Percentiles rank a stretch among this genome's conserved stretches.
phyloP scores from a whole-genome alignment of 2,113 vertebrate genomes.

The Crotophaga sulcirostris region DNA sequence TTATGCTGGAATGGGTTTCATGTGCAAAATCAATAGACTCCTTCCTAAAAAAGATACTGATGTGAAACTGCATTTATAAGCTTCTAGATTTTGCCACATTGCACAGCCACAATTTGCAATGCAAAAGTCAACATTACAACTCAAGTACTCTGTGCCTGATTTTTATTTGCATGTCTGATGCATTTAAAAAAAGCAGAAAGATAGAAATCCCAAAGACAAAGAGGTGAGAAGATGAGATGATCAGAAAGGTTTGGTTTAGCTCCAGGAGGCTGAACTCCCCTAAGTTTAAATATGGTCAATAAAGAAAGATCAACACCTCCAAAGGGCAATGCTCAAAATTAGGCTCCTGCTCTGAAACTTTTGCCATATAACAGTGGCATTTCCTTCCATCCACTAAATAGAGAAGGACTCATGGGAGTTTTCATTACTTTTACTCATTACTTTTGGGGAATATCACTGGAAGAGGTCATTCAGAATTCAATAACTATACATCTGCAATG shows the following conservation, averaged over 20 bases:
- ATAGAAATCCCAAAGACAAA: neutral
- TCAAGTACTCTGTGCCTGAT: neutral
- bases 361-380: neutral
- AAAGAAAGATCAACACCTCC: neutral
- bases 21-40: neutral
- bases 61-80: neutral
- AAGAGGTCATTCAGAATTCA: neutral
- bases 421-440: neutral
- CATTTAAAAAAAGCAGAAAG: neutral
- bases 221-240: rapidly evolving
- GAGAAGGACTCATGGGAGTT: neutral
- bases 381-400: neutral
- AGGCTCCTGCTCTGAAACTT: neutral
- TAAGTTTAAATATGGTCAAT: neutral
- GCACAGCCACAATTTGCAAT: neutral
- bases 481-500: neutral
- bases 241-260: neutral
- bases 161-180: neutral
- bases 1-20: neutral
- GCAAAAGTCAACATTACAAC: neutral
- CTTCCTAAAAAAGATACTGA: neutral
- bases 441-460: neutral
- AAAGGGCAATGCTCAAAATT: neutral
- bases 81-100: neutral
- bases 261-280: neutral